Evolutionary conservation across 2,888 invertebrate genomes (phyloP).

Genomic region (Sesia bembeciformis): DNA sequence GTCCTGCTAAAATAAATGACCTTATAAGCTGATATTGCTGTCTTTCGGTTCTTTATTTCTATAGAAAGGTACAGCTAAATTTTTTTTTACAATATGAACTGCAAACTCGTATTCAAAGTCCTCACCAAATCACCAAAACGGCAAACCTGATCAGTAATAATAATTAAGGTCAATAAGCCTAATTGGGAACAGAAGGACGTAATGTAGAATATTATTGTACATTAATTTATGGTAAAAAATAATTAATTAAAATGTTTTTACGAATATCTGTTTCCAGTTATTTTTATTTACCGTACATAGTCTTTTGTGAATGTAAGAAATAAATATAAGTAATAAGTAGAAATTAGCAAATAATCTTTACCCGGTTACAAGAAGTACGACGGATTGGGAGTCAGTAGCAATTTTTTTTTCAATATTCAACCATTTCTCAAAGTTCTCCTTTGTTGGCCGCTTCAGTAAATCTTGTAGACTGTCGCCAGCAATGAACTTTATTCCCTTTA

Average conservation of each 20-base stretch:
- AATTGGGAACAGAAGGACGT: not conserved
- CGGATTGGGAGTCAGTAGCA: slow-evolving; percentile 84
- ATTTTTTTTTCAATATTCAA: slow-evolving; percentile 84
- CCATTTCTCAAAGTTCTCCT: slow-evolving; percentile 87
- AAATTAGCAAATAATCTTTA: slow-evolving; percentile 30
- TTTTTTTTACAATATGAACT: too few species aligned
- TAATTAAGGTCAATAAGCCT: too few species aligned
- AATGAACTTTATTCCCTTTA: slow-evolving; percentile 82
- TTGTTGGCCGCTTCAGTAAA: slow-evolving; percentile 82
- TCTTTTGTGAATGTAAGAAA: not conserved
- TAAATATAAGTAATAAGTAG: not conserved
- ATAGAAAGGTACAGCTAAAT: too few species aligned
- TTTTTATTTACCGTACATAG: not conserved
- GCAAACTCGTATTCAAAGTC: too few species aligned
- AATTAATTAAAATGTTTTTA: not conserved
- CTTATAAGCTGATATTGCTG: too few species aligned
- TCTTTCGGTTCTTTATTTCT: too few species aligned
- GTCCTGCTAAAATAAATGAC: too few species aligned
- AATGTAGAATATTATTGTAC: not conserved
- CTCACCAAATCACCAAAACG: too few species aligned
- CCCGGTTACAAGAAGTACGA: slow-evolving; percentile 87
- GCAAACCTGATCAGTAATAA: too few species aligned
- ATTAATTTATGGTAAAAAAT: not conserved
- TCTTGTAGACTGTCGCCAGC: slow-evolving; percentile 84
- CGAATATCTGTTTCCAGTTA: not conserved